Conservation (phyloP, 1,140 invertebrate genomes). For the Zeugodacus cucurbitae region DNA sequence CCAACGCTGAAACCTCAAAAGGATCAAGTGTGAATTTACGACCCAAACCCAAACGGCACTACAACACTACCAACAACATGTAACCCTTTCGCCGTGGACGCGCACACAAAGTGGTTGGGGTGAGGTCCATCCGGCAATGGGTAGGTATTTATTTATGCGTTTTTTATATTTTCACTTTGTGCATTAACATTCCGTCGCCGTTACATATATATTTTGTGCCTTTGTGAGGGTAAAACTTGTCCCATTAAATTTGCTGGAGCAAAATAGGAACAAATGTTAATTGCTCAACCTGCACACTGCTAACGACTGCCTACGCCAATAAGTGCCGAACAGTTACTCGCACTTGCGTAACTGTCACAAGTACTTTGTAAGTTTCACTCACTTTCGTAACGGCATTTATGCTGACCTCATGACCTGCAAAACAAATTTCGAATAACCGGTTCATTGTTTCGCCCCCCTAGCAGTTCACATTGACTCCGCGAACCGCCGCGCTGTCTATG, state of each 20-base stretch:
- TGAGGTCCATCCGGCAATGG: not conserved
- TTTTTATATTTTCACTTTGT: not conserved
- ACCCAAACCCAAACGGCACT: not conserved
- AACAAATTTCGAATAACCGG: not conserved
- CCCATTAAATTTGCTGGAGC: slow-evolving; percentile 3
- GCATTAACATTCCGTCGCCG: not conserved
- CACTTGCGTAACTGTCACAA: not conserved
- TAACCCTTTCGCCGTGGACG: not conserved
- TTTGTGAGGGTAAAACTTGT: not conserved
- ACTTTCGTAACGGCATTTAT: not conserved
- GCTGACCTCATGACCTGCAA: slow-evolving; percentile 9
- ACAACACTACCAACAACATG: not conserved
- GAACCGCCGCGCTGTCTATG: not conserved
- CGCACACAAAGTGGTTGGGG: not conserved
- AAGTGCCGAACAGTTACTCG: not conserved
- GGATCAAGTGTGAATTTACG: slow-evolving; percentile 39
- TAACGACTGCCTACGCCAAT: not conserved
- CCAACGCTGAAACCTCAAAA: slow-evolving; percentile 2
- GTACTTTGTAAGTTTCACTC: not conserved
- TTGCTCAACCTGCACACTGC: not conserved
- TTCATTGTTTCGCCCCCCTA: not conserved
- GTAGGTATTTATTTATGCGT: slow-evolving; percentile 25
- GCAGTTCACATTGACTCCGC: not conserved
- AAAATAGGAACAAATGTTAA: slow-evolving; percentile 28
- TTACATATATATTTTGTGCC: too few species aligned